phyloP scores from a whole-genome alignment of 2,113 vertebrate genomes.

The Solenodon paradoxus region DNA sequence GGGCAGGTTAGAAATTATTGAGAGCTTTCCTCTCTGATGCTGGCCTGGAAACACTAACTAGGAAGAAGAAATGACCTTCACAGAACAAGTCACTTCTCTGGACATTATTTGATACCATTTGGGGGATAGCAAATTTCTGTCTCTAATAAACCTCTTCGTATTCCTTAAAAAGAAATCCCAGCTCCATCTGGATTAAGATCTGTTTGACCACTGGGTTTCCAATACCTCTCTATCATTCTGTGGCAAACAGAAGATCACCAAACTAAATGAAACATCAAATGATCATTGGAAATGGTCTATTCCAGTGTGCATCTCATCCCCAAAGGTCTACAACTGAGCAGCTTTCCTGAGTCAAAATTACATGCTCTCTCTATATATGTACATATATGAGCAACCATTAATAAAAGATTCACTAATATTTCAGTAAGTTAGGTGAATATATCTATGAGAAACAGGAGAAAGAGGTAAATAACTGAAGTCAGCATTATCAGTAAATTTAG shows the following conservation, averaged over 20 bases:
- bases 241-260: slow-evolving; percentile 39
- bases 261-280: slow-evolving; percentile 47
- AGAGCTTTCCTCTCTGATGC: slow-evolving; percentile 52
- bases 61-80: slow-evolving; percentile 38
- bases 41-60: slow-evolving; percentile 30
- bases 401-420: slow-evolving; percentile 28
- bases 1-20: slow-evolving; percentile 58
- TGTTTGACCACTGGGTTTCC: neutral
- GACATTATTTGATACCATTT: slow-evolving; percentile 18
- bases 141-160: neutral
- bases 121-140: slow-evolving; percentile 6
- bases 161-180: slow-evolving; percentile 9
- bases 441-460: neutral
- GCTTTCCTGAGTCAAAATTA: slow-evolving; percentile 29
- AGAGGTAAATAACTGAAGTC: neutral
- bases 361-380: neutral
- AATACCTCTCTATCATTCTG: neutral
- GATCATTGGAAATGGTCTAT: slow-evolving; percentile 46
- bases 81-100: slow-evolving; percentile 31
- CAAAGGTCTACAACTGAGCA: slow-evolving; percentile 7
- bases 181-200: neutral
- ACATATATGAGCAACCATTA: neutral
- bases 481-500: neutral
- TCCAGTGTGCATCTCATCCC: neutral
- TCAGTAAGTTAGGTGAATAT: neutral